A percentile compares a stretch with the other conserved stretches of the same genome.
Evolutionary conservation across 2,888 invertebrate genomes (phyloP).

Genomic region (Malthinus seriepunctatus): DNA sequence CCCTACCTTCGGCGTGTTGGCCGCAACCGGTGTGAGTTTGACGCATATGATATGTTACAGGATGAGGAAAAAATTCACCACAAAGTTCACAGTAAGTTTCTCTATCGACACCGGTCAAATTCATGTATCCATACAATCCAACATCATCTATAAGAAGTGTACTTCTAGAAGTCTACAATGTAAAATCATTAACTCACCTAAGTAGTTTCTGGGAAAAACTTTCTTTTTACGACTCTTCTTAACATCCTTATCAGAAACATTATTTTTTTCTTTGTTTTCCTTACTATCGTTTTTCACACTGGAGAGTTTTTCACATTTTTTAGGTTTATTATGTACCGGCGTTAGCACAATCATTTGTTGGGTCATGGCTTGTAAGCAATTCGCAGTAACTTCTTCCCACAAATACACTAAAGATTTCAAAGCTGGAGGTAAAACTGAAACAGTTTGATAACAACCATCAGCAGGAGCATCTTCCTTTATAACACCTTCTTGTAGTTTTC

Average conservation of each 20-base stretch:
- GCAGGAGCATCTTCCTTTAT: constrained; percentile 53
- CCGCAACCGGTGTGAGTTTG: constrained; percentile 91
- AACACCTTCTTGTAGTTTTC: constrained; percentile 53
- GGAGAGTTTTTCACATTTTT: constrained; percentile 43
- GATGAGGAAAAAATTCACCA: constrained; percentile 73
- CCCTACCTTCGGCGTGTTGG: constrained; percentile 80
- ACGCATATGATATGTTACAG: constrained; percentile 91
- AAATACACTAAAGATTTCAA: constrained; percentile 83
- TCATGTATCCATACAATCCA: constrained; percentile 44
- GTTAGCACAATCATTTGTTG: constrained; percentile 65
- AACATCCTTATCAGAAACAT: constrained; percentile 50
- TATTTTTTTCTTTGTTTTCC: constrained; percentile 52
- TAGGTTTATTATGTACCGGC: constrained; percentile 51
- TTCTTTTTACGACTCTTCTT: constrained; percentile 66
- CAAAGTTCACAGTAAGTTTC: constrained; percentile 81
- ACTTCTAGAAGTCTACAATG: neutral
- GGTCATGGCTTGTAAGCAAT: constrained; percentile 67
- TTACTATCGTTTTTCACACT: constrained; percentile 35
- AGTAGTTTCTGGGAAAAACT: constrained; percentile 51
- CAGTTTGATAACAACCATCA: constrained; percentile 58
- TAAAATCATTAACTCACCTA: constrained; percentile 38
- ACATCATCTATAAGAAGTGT: constrained; percentile 43
- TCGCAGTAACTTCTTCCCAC: constrained; percentile 84
- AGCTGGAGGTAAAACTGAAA: constrained; percentile 83
- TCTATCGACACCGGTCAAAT: constrained; percentile 36